phyloP scores from a whole-genome alignment of 2,888 invertebrate species.

The Iselma pallidipennis region DNA sequence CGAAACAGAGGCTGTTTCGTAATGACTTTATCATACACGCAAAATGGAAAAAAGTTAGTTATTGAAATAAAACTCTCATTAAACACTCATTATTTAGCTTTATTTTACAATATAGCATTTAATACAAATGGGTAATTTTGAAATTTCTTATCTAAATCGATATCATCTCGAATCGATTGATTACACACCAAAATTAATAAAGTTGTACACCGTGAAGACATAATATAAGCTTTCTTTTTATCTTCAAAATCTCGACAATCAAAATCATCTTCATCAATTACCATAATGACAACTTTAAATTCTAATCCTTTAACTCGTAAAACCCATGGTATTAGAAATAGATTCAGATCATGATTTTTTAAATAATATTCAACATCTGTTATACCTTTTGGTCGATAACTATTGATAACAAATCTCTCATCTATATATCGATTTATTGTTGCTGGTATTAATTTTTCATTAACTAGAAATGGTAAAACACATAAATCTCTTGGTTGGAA shows the following conservation, averaged over 20 bases:
- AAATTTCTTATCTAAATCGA: slow-evolving; percentile 39
- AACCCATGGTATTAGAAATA: slow-evolving; percentile 50
- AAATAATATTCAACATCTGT: slow-evolving; percentile 48
- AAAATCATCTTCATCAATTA: slow-evolving; percentile 51
- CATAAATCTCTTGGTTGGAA: slow-evolving; percentile 50
- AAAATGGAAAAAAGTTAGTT: no score
- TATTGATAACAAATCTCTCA: slow-evolving; percentile 47
- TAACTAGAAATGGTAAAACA: slow-evolving; percentile 48
- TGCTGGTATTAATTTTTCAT: slow-evolving; percentile 39
- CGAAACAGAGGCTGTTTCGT: no score
- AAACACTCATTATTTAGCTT: no score
- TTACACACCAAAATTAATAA: slow-evolving; percentile 47
- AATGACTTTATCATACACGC: no score
- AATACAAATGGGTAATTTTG: slow-evolving; percentile 46
- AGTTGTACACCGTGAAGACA: slow-evolving; percentile 50
- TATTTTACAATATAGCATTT: no score
- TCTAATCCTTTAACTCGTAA: slow-evolving; percentile 51
- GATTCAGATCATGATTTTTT: slow-evolving; percentile 39
- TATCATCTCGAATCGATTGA: slow-evolving; percentile 35
- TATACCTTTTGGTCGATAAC: slow-evolving; percentile 45
- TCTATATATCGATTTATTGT: slow-evolving; percentile 46
- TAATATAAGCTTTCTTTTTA: slow-evolving; percentile 49
- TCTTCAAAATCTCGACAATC: slow-evolving; percentile 48
- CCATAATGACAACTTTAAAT: slow-evolving; percentile 51
- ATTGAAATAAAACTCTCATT: no score